Percentiles rank a stretch among this genome's conserved stretches.
These are phyloP conservation scores for Nephila pilipes DNA, from an alignment of 1,140 invertebrate species.

Conservation along the genomic window DNA sequence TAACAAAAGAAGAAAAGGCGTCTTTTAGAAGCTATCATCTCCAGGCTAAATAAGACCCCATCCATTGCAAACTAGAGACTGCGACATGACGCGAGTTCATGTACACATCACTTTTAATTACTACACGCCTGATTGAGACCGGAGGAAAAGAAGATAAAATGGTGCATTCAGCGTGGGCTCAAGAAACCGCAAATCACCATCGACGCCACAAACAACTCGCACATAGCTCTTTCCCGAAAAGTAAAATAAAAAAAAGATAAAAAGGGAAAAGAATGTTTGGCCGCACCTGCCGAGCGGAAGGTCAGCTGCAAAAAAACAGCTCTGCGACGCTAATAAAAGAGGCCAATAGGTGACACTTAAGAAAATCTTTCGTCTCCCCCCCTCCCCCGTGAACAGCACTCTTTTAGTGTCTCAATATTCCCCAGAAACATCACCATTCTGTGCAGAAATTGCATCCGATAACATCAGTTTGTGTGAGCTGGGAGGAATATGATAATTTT, in stretches of 20 bases:
- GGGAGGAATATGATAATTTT: too few species aligned
- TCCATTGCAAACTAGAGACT: background rate
- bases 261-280: conserved; percentile 16
- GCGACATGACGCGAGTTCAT: background rate
- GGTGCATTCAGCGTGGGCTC: background rate
- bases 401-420: background rate
- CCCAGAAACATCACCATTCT: background rate
- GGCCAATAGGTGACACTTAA: conserved; percentile 51
- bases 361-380: background rate
- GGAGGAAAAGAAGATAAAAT: conserved; percentile 11
- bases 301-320: conserved; percentile 20
- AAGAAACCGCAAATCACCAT: conserved; percentile 33
- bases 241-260: background rate
- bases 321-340: conserved; percentile 43
- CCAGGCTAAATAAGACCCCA: background rate
- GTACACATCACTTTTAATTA: conserved; percentile 21
- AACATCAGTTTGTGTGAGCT: too few species aligned
- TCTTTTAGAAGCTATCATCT: background rate
- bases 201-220: conserved; percentile 16
- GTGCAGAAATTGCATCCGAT: too few species aligned
- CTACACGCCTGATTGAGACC: conserved; percentile 14
- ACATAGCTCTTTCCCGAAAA: background rate
- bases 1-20: too few species aligned
- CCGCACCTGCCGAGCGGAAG: conserved; percentile 45
- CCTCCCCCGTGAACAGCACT: background rate